Base-by-base conservation (phyloP, 2,797 vertebrate genomes). In the Fistularia commersonii region DNA sequence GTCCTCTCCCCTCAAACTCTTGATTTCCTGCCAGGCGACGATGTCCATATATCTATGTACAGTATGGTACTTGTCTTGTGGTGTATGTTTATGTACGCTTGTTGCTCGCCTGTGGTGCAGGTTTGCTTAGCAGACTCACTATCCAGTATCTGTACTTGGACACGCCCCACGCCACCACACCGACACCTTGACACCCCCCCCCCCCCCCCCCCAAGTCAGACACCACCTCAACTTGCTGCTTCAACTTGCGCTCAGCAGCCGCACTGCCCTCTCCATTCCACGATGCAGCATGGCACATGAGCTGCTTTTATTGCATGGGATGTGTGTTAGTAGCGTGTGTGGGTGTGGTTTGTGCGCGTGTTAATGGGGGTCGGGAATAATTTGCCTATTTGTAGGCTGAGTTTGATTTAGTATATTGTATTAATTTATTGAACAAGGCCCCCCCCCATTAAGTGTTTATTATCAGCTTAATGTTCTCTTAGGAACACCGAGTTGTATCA, bases 61-160 rank as follows among this genome's bases (percentile, higher is more conserved):
- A 80, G 84, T 90, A 83, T 80, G 72, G 83, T 89, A 86, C 83
- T 82, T 81, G 88, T 89, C 82, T 87, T 81, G 88, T 89, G 88
- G 79, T 87, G 84, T 88, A 82, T 80, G 74, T 87, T 66, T 86
- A 72, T 48, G 81, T 88, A 78, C 40, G 76, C 84, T 85, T 81
- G 80, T 87, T 83, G 77, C 86, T 87, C 49, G 77, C 83, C 78
- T 80, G 74, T 81, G 78, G 60, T 83, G 69, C 78, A 77, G 79
- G 81, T 81, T 79, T 76, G 80, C 84, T 84, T 76, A 65, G 82
- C 86, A 78, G 80, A 80, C 81, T 71, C 73, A 76, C 62, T 62
- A 61, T 67, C 71, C 54, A 45, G 57, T 67, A 79, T 72, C 57
- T 49, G 51, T 69, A 61, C 61, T 81, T 77, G 58, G 59, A 69